Evolutionary conservation across 2,797 vertebrate genomes (phyloP).

Genomic region (Enteromius afrohamiltoni): DNA sequence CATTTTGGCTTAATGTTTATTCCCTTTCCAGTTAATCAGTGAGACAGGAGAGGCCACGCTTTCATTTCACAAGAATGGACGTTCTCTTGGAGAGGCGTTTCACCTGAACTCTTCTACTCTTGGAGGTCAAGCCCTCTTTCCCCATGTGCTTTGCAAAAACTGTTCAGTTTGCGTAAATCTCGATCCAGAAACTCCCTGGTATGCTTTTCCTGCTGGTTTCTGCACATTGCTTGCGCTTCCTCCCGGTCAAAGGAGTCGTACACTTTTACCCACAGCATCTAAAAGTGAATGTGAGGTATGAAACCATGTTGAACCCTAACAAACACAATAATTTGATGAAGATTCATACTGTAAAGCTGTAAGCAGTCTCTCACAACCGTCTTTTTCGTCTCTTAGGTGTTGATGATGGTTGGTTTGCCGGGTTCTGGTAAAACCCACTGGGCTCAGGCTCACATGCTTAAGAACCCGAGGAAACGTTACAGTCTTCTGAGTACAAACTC

Average conservation of each 20-base stretch:
- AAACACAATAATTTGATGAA: background rate
- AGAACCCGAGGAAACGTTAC: constrained; percentile 84
- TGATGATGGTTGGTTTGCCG: constrained; percentile 91
- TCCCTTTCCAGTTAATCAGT: constrained; percentile 77
- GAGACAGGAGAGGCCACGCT: constrained; percentile 75
- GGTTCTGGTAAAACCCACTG: constrained; percentile 90
- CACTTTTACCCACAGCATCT: constrained; percentile 68
- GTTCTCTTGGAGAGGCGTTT: constrained; percentile 82
- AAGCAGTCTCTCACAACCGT: background rate
- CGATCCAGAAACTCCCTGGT: constrained; percentile 80
- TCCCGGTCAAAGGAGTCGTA: constrained; percentile 69
- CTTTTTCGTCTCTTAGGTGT: constrained; percentile 71
- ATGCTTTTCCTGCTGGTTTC: constrained; percentile 76
- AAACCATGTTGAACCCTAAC: background rate
- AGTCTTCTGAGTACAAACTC: constrained; percentile 83
- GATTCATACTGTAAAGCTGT: background rate
- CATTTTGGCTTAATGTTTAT: constrained; percentile 3
- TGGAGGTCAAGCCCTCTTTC: constrained; percentile 76
- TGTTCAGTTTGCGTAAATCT: constrained; percentile 83
- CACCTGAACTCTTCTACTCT: constrained; percentile 69
- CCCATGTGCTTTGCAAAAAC: constrained; percentile 86
- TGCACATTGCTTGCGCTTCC: constrained; percentile 74
- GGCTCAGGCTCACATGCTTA: constrained; percentile 78
- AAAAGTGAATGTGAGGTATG: constrained; percentile 83
- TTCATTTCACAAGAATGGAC: constrained; percentile 86